Conservation (phyloP, 1,140 invertebrate species). For the Drosophila lacertosa region DNA sequence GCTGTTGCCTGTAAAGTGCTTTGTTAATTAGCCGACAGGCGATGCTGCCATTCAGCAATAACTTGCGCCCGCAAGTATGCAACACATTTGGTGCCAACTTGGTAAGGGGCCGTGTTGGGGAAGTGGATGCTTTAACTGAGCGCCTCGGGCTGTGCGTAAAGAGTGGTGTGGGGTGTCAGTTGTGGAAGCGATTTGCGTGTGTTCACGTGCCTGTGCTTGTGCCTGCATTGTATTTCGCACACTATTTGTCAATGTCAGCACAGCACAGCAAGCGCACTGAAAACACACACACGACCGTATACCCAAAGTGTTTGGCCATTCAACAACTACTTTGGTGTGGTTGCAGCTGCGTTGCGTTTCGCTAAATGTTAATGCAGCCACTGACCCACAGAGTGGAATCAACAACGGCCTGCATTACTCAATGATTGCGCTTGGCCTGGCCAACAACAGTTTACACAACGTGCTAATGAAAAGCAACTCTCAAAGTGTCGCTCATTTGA, state of each 20-base stretch:
- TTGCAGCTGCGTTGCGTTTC: conserved; percentile 37
- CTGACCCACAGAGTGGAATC: conserved; percentile 7
- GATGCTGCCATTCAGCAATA: conserved; percentile 67
- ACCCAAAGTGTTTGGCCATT: conserved; percentile 19
- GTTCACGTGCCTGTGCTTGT: conserved; percentile 4
- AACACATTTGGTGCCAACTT: conserved; percentile 67
- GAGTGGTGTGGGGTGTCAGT: background rate
- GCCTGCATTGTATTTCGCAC: conserved; percentile 70
- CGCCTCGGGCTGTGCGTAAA: conserved; percentile 4
- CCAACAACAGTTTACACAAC: conserved; percentile 31
- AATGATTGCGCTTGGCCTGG: conserved; percentile 13
- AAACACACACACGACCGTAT: conserved; percentile 7
- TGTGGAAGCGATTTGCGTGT: too few species aligned
- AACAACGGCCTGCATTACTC: conserved; percentile 5
- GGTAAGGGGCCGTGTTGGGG: conserved; percentile 2
- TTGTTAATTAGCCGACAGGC: conserved; percentile 80
- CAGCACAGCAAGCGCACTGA: conserved; percentile 6
- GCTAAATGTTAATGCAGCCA: conserved; percentile 49
- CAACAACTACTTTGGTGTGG: conserved; percentile 43
- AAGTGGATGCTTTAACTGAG: conserved; percentile 22
- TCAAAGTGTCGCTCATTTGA: conserved; percentile 67
- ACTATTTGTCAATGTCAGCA: conserved; percentile 79
- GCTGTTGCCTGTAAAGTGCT: conserved; percentile 69
- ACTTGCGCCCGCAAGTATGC: conserved; percentile 80
- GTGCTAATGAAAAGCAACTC: conserved; percentile 70